A percentile compares a stretch with the other conserved stretches of the same genome.
Conservation (phyloP, 2,888 invertebrate species). For the Euproctis similis region DNA sequence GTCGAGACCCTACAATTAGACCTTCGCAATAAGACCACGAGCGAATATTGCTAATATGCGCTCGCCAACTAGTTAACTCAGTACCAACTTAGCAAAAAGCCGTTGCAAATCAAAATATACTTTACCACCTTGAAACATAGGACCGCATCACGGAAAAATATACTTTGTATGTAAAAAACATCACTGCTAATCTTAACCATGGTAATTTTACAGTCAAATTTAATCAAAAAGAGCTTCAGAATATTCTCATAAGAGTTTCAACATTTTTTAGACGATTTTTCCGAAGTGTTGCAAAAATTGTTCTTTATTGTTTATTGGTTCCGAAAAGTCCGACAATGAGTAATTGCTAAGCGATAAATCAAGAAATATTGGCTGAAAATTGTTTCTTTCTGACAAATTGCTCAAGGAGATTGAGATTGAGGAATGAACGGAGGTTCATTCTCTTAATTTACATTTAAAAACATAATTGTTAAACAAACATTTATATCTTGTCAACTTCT, state of each 20-base stretch:
- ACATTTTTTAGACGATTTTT: no score
- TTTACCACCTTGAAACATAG: conserved; percentile 17
- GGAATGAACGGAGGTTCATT: no score
- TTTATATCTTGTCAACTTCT: no score
- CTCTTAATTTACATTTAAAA: no score
- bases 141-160: conserved; percentile 16
- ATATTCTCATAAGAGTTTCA: conserved; percentile 7
- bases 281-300: conserved; percentile 44
- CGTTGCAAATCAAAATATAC: conserved; percentile 20
- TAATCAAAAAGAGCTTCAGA: conserved; percentile 17
- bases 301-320: conserved; percentile 65
- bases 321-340: conserved; percentile 43
- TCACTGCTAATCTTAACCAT: conserved; percentile 36
- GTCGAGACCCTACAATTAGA: conserved; percentile 74
- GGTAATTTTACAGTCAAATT: conserved; percentile 14
- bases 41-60: conserved; percentile 56
- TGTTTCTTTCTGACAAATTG: conserved; percentile 37
- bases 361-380: conserved; percentile 58
- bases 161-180: conserved; percentile 36
- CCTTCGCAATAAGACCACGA: conserved; percentile 52
- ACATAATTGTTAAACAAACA: no score
- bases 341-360: conserved; percentile 49
- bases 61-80: conserved; percentile 58
- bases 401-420: no score
- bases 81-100: conserved; percentile 15